A percentile compares a stretch with the other conserved stretches of the same genome.
phyloP scores from a whole-genome alignment of 1,140 invertebrate genomes.

The Drosophila ercepeae region DNA sequence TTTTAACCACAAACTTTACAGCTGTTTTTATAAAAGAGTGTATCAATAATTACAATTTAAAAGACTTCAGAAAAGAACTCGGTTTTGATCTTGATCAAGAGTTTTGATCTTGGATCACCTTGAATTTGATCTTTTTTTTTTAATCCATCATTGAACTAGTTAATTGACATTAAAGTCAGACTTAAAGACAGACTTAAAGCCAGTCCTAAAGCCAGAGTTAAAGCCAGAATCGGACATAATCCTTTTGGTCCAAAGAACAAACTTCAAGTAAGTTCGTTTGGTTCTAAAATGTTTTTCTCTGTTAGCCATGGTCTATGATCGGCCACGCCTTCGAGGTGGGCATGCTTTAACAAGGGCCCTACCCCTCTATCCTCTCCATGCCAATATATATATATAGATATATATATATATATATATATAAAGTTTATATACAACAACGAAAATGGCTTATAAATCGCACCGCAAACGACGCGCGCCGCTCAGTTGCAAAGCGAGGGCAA shows the following conservation, averaged over 20 bases:
- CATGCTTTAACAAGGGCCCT: slow-evolving; percentile 25
- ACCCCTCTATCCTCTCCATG: not conserved
- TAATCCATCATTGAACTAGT: not conserved
- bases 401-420: slow-evolving; percentile 13
- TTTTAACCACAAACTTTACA: too few relatives aligned
- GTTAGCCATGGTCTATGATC: slow-evolving; percentile 33
- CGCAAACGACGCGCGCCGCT: slow-evolving; percentile 58
- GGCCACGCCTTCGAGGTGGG: slow-evolving; percentile 37
- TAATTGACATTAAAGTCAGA: not conserved
- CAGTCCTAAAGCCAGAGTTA: too few relatives aligned
- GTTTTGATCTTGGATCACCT: too few relatives aligned
- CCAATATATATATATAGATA: not conserved
- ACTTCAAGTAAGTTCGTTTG: not conserved
- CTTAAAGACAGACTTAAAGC: too few relatives aligned
- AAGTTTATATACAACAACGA: slow-evolving; percentile 27
- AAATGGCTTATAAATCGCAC: slow-evolving; percentile 66
- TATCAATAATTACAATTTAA: not conserved
- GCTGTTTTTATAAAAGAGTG: not conserved
- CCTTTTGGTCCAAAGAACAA: not conserved
- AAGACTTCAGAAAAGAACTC: too few relatives aligned
- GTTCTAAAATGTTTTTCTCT: slow-evolving; percentile 1
- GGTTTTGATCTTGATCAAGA: too few relatives aligned
- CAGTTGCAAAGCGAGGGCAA: slow-evolving; percentile 58
- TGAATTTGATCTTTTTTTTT: not conserved
- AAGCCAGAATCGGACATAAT: not conserved